Conservation (phyloP, 2,113 vertebrate species). For the Elephantulus edwardii region DNA sequence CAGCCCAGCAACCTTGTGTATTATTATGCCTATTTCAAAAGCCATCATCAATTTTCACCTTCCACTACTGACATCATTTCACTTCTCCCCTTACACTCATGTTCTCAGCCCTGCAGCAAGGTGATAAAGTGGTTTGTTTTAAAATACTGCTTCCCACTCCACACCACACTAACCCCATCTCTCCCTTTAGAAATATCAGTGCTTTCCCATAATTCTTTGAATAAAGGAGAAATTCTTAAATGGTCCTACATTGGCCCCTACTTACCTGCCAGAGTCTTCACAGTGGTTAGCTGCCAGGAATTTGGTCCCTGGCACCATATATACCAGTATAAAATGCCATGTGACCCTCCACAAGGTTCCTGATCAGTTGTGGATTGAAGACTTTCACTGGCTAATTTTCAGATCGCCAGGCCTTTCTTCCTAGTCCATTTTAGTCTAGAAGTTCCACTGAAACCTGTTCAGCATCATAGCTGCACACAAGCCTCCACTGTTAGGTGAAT, state of each 20-base stretch:
- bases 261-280: not conserved
- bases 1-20: not conserved
- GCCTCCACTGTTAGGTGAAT: not conserved
- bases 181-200: not conserved
- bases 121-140: not conserved
- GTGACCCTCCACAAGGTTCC: not conserved
- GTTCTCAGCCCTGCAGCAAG: not conserved
- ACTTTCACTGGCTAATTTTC: not conserved
- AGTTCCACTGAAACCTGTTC: no score
- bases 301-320: no score
- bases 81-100: not conserved
- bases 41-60: not conserved
- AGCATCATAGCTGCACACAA: not conserved
- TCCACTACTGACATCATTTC: not conserved
- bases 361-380: not conserved
- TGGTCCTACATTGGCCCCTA: not conserved
- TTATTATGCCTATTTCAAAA: slow-evolving; percentile 21
- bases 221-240: not conserved
- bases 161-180: not conserved
- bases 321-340: not conserved
- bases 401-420: not conserved
- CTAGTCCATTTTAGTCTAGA: no score
- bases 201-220: not conserved
- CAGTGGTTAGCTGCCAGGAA: not conserved
- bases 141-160: not conserved